Conservation (phyloP, 2,113 vertebrate genomes). For the Brachyistius frenatus region DNA sequence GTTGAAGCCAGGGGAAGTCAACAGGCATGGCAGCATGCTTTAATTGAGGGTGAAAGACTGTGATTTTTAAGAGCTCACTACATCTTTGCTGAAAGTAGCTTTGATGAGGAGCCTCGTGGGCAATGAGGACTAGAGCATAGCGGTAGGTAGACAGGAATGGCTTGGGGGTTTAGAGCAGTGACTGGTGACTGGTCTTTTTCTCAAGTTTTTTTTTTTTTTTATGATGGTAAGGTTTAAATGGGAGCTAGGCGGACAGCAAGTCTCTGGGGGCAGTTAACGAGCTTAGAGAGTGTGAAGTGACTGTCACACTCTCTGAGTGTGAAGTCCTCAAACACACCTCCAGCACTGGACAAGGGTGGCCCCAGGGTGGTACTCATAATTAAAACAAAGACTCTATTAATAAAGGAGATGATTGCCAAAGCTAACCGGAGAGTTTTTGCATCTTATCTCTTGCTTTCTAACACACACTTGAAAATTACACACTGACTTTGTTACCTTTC, state of each 20-base stretch:
- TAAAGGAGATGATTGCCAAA: conserved; percentile 31
- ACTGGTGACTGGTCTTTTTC: conserved; percentile 60
- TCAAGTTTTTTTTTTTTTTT: conserved; percentile 49
- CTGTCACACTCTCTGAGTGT: conserved; percentile 54
- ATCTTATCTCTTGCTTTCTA: background rate
- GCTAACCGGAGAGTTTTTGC: conserved; percentile 5
- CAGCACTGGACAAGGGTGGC: conserved; percentile 46
- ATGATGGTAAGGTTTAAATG: conserved; percentile 50
- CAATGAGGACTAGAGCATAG: conserved; percentile 31
- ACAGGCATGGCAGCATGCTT: conserved; percentile 42
- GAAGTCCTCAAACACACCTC: conserved; percentile 63
- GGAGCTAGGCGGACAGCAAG: conserved; percentile 32
- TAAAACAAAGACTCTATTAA: conserved; percentile 61
- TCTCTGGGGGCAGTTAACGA: conserved; percentile 67
- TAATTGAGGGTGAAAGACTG: conserved; percentile 68
- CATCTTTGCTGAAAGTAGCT: conserved; percentile 43
- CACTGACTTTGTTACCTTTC: background rate
- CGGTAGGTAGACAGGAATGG: conserved; percentile 60
- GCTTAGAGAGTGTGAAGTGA: conserved; percentile 68
- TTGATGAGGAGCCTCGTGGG: conserved; percentile 67
- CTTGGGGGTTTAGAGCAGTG: conserved; percentile 23
- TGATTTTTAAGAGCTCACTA: conserved; percentile 55
- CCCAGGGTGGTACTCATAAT: conserved; percentile 51
- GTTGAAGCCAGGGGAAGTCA: conserved; percentile 29
- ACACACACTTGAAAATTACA: background rate